These are phyloP conservation scores for Lysandra coridon DNA, from an alignment of 2,888 invertebrate species.

Conservation along the genomic window DNA sequence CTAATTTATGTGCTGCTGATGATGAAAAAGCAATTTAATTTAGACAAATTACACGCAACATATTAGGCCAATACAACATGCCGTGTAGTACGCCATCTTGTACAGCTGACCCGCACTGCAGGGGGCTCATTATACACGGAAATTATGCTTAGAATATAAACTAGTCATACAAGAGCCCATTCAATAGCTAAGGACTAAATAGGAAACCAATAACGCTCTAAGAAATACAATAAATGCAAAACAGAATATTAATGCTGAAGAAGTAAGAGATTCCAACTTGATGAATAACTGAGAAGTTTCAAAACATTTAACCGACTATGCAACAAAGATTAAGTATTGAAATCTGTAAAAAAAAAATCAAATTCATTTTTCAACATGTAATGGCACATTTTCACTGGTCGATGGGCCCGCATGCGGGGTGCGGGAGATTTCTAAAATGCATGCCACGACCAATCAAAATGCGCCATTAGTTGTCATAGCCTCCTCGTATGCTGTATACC, in stretches of 20 bases:
- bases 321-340: too few relatives aligned
- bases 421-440: too few relatives aligned
- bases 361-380: too few relatives aligned
- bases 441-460: too few relatives aligned
- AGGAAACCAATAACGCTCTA: slow-evolving; percentile 13
- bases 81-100: slow-evolving; percentile 25
- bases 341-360: too few relatives aligned
- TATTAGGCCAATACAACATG: background rate
- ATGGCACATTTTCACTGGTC: too few relatives aligned
- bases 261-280: too few relatives aligned
- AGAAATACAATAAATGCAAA: background rate
- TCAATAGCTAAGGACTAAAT: slow-evolving; percentile 15
- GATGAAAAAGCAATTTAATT: slow-evolving; percentile 21
- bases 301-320: background rate
- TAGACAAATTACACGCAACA: slow-evolving; percentile 23
- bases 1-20: background rate
- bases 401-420: too few relatives aligned
- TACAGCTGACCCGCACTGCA: slow-evolving; percentile 23
- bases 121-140: slow-evolving; percentile 24
- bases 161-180: slow-evolving; percentile 15
- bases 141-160: slow-evolving; percentile 30
- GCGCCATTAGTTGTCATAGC: too few relatives aligned
- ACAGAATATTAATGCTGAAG: background rate
- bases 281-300: background rate
- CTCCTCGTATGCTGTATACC: too few relatives aligned